A percentile compares a stretch with the other conserved stretches of the same genome.
Conservation (phyloP, 2,113 vertebrate genomes). For the Scytalopus superciliaris region DNA sequence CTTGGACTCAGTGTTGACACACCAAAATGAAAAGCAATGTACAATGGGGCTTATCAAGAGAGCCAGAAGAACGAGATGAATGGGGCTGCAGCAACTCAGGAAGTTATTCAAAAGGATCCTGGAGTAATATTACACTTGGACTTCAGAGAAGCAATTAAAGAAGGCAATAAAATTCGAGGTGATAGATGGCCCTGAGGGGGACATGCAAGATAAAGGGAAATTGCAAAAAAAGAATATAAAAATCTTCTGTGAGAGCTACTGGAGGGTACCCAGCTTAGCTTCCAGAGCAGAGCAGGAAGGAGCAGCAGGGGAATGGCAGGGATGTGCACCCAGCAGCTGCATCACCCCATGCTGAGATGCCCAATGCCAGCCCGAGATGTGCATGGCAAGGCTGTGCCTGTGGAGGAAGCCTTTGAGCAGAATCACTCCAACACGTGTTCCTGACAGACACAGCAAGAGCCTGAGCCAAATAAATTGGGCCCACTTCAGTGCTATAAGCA, state of each 20-base stretch:
- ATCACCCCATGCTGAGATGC: rapidly evolving
- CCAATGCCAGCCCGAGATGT: neutral
- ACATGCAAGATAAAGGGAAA: neutral
- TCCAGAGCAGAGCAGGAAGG: neutral
- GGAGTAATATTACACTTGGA: conserved; percentile 11
- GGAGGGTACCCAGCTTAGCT: neutral
- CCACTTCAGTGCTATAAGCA: neutral
- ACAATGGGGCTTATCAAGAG: neutral
- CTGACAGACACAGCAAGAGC: neutral
- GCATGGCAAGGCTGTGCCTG: neutral
- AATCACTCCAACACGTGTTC: neutral
- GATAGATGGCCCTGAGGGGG: neutral
- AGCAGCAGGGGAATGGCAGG: neutral
- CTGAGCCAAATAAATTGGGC: neutral
- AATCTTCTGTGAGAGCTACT: neutral
- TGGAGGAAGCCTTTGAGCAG: neutral
- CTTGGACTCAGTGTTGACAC: neutral
- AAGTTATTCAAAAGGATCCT: conserved; percentile 12
- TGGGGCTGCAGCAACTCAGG: neutral
- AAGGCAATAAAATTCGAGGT: conserved; percentile 20
- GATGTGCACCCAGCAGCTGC: neutral
- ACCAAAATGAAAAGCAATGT: neutral
- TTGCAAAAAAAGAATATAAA: neutral
- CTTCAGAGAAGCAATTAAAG: conserved; percentile 53
- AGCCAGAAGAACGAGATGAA: neutral